Base-by-base conservation (phyloP, 2,113 vertebrate genomes). In the Columba janthina region DNA sequence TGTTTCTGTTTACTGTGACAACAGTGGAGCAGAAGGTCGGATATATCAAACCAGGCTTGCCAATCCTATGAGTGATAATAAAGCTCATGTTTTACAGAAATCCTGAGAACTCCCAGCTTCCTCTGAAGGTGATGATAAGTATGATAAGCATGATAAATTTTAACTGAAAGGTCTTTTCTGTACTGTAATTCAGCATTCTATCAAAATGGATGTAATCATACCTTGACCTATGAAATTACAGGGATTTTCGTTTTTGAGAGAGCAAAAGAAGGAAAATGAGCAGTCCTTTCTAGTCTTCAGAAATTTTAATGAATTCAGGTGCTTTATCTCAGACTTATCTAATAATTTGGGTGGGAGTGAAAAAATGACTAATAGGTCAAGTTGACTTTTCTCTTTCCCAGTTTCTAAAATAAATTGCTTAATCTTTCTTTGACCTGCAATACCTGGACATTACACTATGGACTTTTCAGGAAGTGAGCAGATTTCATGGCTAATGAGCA, bases 381-480 rank as follows among this genome's bases (percentile, higher is more conserved):
- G 40, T 31, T 95, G 40, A 50, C 38, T 80, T 86, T 89, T 89
- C 21, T 82, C 16, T 91, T 88, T 74, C 70, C 73, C 40, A 31
- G 36, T 92, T 94, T 86, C 66, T 90, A 74, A 90, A 92, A 78
- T 71, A 90, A 92, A 95, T 83, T 57, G 34, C 67, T 94, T 73
- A 58, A 89, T 85, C 67, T 92, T 92, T 74, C 61, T 79, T 74
- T 85, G 90, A 74, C 83, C 88, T 74, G n/a, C 31, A 69, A 31
- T 36, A 78, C 15, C 22, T 10, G 10, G 53, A 71, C 22, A 42
- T 65, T 71, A 56, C 48, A 28, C 51, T 71, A 18, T n/a, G 79
- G 74, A 69, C 85, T 93, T 93, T 57, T 71, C 61, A 84, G 76
- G 76, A 95, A 92, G 31, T 38, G 73, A 81, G 72, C 31, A 69